Percentiles rank a stretch among this genome's conserved stretches.
Evolutionary conservation across 2,888 invertebrate species (phyloP).

Genomic region (Hydropsyche betteni): DNA sequence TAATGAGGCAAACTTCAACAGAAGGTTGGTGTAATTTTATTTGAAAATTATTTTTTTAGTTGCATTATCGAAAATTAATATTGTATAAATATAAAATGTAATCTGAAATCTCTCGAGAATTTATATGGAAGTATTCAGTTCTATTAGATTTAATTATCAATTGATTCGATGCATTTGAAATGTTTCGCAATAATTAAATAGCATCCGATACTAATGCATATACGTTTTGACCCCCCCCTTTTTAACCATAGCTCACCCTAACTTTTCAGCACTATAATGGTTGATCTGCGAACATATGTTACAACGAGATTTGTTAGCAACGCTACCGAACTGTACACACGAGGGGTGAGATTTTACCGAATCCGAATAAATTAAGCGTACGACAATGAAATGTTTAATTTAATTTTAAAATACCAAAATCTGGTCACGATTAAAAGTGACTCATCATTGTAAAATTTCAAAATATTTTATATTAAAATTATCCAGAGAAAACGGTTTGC

Average conservation of each 20-base stretch:
- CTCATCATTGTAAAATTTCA: no score
- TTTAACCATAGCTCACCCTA: conserved; percentile 6
- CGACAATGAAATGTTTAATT: neutral
- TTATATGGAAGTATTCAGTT: no score
- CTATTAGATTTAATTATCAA: neutral
- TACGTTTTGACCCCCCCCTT: conserved; percentile 14
- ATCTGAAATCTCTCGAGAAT: no score
- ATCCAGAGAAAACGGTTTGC: neutral
- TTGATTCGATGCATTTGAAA: conserved; percentile 7
- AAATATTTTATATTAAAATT: neutral
- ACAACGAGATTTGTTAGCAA: conserved; percentile 29
- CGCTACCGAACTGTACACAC: conserved; percentile 5
- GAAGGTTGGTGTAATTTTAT: no score
- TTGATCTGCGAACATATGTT: conserved; percentile 35
- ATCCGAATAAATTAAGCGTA: neutral
- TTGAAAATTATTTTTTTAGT: no score
- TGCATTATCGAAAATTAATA: no score
- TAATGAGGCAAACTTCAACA: no score
- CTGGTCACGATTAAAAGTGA: no score
- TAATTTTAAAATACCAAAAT: neutral
- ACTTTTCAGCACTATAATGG: conserved; percentile 6
- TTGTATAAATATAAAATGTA: no score
- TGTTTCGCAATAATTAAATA: conserved; percentile 9
- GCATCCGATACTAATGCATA: conserved; percentile 3
- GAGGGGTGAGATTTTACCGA: conserved; percentile 8